Evolutionary conservation across 2,888 invertebrate genomes (phyloP).

Genomic region (Chymomyza caudatula): DNA sequence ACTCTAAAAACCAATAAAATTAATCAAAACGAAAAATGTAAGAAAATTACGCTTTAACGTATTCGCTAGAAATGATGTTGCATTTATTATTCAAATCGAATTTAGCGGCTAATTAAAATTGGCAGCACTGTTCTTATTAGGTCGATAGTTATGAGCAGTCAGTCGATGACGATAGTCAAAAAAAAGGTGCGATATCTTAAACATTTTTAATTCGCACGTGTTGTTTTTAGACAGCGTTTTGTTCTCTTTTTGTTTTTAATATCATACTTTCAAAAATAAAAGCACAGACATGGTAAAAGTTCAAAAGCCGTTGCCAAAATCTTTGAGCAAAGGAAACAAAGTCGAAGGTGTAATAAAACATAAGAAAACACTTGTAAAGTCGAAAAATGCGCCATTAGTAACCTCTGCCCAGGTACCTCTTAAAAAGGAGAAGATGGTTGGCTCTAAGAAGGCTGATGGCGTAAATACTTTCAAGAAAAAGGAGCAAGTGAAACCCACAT

Average conservation of each 20-base stretch:
- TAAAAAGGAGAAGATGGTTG: constrained; percentile 2
- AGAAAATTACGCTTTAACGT: not conserved
- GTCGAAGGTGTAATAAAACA: constrained; percentile 36
- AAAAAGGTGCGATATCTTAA: not conserved
- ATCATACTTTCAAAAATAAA: constrained; percentile 9
- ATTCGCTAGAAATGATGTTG: not conserved
- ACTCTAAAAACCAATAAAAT: not conserved
- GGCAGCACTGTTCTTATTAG: not conserved
- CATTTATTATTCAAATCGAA: too few relatives aligned
- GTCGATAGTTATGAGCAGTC: not conserved
- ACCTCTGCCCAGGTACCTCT: not conserved
- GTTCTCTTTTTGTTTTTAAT: constrained; percentile 36
- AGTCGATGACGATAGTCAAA: not conserved
- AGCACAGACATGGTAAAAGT: constrained; percentile 56
- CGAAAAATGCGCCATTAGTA: constrained; percentile 4
- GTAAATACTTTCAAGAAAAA: not conserved
- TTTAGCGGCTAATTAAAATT: not conserved
- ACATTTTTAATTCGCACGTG: constrained; percentile 42
- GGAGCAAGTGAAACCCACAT: not conserved
- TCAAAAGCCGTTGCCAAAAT: constrained; percentile 55
- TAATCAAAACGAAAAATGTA: not conserved
- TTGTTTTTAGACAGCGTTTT: constrained; percentile 17
- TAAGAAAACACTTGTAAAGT: constrained; percentile 29
- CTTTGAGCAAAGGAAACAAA: constrained; percentile 39
- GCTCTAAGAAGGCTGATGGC: not conserved